phyloP scores from a whole-genome alignment of 2,888 invertebrate genomes.

The Ectropis crepuscularia region DNA sequence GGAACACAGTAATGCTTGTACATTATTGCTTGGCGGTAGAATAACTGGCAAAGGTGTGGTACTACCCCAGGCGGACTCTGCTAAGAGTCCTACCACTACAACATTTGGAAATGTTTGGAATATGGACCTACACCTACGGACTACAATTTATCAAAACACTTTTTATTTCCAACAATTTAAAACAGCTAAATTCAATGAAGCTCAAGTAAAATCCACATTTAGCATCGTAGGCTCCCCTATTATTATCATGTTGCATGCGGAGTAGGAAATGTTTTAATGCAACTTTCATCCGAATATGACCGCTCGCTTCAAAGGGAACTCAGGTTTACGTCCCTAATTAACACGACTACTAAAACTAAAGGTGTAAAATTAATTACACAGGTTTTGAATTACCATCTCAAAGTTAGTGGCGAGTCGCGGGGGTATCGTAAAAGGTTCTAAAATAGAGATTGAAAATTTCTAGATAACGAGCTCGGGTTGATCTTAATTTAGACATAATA shows the following conservation, averaged over 20 bases:
- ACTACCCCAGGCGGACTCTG: no score
- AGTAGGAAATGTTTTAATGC: slow-evolving; percentile 68
- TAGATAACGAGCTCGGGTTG: slow-evolving; percentile 46
- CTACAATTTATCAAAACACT: no score
- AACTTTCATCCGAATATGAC: slow-evolving; percentile 61
- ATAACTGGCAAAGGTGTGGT: no score
- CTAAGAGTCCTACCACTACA: no score
- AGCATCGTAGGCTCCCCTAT: no score
- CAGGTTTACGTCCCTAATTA: slow-evolving; percentile 63
- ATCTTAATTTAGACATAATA: slow-evolving; percentile 64
- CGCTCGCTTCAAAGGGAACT: slow-evolving; percentile 61
- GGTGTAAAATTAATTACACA: slow-evolving; percentile 45
- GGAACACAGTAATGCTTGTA: no score
- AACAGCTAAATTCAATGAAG: no score
- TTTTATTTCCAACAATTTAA: no score
- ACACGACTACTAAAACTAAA: slow-evolving; percentile 53
- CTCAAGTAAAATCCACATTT: no score
- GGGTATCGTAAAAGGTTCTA: slow-evolving; percentile 25
- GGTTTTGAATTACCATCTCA: slow-evolving; percentile 26
- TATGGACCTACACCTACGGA: no score
- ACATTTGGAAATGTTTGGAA: no score
- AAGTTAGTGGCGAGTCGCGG: slow-evolving; percentile 21
- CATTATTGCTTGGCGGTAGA: no score
- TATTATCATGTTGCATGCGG: slow-evolving; percentile 53
- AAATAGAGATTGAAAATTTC: slow-evolving; percentile 37